phyloP scores from a whole-genome alignment of 2,888 invertebrate genomes.

The Mechanitis messenoides region DNA sequence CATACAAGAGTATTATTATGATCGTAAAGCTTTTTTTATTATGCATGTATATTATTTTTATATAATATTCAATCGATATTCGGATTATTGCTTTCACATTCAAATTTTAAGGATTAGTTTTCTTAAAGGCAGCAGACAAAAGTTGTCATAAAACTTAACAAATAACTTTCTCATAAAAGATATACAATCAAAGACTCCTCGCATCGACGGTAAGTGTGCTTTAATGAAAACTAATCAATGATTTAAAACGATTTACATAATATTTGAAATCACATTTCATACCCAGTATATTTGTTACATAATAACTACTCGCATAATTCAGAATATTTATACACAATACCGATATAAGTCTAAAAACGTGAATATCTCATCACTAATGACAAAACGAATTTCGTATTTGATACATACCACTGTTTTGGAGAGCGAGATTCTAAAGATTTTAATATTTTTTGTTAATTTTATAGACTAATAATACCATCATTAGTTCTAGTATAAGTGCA shows the following conservation, averaged over 20 bases:
- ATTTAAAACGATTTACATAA: constrained; percentile 35
- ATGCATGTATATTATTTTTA: constrained; percentile 32
- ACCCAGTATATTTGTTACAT: constrained; percentile 56
- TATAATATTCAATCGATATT: constrained; percentile 26
- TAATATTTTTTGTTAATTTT: constrained; percentile 63
- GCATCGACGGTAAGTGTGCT: constrained; percentile 29
- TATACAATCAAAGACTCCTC: constrained; percentile 8
- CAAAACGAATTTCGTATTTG: constrained; percentile 58
- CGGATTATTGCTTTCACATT: constrained; percentile 30
- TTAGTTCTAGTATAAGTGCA: constrained; percentile 64
- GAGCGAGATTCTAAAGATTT: constrained; percentile 72
- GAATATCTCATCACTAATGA: constrained; percentile 61
- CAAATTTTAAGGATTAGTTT: constrained; percentile 41
- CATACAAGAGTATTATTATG: constrained; percentile 31
- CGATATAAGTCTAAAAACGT: constrained; percentile 66
- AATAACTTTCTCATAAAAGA: constrained; percentile 2
- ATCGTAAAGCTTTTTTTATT: constrained; percentile 33
- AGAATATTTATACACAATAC: constrained; percentile 67
- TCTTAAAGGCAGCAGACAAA: constrained; percentile 35
- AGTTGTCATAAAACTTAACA: constrained; percentile 7
- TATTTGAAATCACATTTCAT: constrained; percentile 56
- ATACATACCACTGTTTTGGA: constrained; percentile 67
- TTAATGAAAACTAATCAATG: constrained; percentile 43
- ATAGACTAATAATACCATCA: constrained; percentile 74
- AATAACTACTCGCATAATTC: constrained; percentile 58